Evolutionary conservation across 2,797 vertebrate species (phyloP), one percentile per base, ranked within the genome.

Genomic region (Cygnus olor): DNA sequence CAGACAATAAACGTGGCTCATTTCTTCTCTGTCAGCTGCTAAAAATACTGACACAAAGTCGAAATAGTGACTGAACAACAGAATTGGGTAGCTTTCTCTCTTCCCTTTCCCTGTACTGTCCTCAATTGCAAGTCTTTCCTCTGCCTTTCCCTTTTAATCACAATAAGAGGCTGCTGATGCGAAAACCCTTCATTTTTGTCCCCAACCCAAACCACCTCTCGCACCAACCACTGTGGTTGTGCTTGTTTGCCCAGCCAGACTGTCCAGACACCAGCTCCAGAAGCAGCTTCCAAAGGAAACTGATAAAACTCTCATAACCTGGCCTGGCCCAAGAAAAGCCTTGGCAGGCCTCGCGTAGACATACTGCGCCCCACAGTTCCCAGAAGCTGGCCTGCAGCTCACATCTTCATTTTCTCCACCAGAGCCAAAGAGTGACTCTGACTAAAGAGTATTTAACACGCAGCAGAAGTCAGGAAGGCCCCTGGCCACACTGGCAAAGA

Each of bases 61-160:
- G 44, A n/a, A 69, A 53, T 6, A 66, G 21, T 3, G 36, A n/a
- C 0, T 16, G 34, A 88, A 71, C 13, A 22, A 24, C 0, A 7
- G 40, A 69, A 80, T 7, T 28, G 16, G 0, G 0, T 42, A 54
- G 42, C 32, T 73, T 65, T 56, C 13, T 61, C 66, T 57, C 60
- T 44, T 85, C 58, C 51, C 56, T 53, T 80, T 80, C 54, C 30
- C 54, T 61, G 38, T 19, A 2, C 56, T 73, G 28, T 22, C 45
- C 57, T 76, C 93, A 69, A 3, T 5, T 47, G 32, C 13, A 64
- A 44, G 10, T 28, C 71, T 22, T 60, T 32, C 28, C 70, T 6
- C 4, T 17, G 36, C 66, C 70, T 64, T 49, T 72, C 61, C 45
- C 54, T 76, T 88, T 45, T 21, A 57, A 54, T 49, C 42, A 38